phyloP scores from a whole-genome alignment of 1,140 invertebrate genomes.

The Dendroctonus valens region DNA sequence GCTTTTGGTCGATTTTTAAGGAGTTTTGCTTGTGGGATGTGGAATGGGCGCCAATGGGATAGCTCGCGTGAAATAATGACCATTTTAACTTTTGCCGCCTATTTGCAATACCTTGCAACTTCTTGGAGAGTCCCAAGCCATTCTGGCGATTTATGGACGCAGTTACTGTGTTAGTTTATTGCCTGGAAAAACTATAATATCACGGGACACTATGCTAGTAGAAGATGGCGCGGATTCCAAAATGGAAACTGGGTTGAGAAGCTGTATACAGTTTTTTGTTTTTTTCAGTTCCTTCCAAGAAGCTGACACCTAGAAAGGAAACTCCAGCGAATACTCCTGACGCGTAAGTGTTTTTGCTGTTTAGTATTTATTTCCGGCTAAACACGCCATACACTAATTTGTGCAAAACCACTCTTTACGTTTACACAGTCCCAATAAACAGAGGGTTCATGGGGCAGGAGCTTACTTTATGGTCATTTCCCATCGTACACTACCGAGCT shows the following conservation, averaged over 20 bases:
- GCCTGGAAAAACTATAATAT: constrained; percentile 12
- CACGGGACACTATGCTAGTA: neutral
- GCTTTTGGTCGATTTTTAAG: too few species aligned
- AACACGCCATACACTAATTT: neutral
- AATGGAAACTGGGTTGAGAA: too few species aligned
- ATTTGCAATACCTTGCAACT: constrained; percentile 29
- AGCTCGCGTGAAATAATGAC: constrained; percentile 14
- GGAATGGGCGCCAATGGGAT: constrained; percentile 5
- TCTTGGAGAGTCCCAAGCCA: constrained; percentile 10
- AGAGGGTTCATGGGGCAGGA: neutral
- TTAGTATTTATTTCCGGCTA: neutral
- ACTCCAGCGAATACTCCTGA: constrained; percentile 40
- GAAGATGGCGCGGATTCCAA: neutral
- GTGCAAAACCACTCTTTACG: constrained; percentile 15
- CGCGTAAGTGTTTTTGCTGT: constrained; percentile 34
- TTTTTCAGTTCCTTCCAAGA: constrained; percentile 42
- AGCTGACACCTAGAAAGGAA: constrained; percentile 33
- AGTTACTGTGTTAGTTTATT: constrained; percentile 24
- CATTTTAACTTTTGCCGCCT: constrained; percentile 40
- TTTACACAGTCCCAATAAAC: constrained; percentile 8
- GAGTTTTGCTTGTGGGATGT: too few species aligned
- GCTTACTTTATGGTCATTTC: constrained; percentile 3
- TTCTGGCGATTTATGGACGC: constrained; percentile 24
- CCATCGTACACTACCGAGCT: constrained; percentile 6
- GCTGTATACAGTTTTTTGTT: too few species aligned